Percentiles rank a stretch among this genome's conserved stretches.
phyloP scores from a whole-genome alignment of 2,113 vertebrate species.

The Chinchilla lanigera region DNA sequence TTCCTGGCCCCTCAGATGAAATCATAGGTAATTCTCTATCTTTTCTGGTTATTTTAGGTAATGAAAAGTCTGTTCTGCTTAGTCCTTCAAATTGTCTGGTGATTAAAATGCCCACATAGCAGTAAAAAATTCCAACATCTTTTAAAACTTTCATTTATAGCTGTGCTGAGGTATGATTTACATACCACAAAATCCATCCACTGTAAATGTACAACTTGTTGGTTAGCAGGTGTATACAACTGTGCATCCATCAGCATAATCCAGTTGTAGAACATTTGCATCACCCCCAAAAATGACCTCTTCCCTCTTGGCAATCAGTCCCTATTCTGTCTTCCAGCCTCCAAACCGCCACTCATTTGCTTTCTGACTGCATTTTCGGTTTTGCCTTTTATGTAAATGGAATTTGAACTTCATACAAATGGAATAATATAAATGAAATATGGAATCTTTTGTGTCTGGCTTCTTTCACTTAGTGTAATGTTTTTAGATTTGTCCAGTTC shows the following conservation, averaged over 20 bases:
- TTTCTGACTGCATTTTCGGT: not conserved
- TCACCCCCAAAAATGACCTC: not conserved
- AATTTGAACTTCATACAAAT: not conserved
- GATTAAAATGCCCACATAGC: not conserved
- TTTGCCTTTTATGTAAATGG: conserved; percentile 35
- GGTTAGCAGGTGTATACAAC: not conserved
- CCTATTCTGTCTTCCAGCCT: not conserved
- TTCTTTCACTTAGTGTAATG: not conserved
- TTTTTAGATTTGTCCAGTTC: not conserved
- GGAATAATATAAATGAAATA: not conserved
- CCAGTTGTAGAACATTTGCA: not conserved
- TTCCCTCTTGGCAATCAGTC: not conserved
- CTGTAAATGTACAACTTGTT: not conserved
- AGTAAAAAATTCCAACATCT: not conserved
- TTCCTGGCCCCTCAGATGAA: not conserved
- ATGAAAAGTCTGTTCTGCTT: conserved; percentile 11
- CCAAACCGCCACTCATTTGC: not conserved
- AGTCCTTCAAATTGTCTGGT: not conserved
- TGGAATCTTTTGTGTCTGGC: not conserved
- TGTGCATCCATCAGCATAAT: not conserved
- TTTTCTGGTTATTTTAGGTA: conserved; percentile 32
- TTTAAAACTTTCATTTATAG: not conserved
- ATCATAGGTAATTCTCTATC: not conserved
- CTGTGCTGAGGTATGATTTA: not conserved
- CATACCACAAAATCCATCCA: not conserved